Evolutionary conservation across 1,140 invertebrate species (phyloP).

Genomic region (Atta colombica): DNA sequence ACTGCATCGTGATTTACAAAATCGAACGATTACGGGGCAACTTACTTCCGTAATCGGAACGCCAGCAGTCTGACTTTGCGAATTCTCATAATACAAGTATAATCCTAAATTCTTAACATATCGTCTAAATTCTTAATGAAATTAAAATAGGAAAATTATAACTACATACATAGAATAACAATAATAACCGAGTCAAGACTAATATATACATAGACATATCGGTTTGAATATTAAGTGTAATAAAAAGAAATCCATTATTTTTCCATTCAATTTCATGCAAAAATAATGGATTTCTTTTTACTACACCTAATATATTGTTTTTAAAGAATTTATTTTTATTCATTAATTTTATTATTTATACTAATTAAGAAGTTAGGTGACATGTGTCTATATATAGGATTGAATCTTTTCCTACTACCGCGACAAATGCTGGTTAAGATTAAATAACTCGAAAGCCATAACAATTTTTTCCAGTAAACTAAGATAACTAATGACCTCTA

Average conservation of each 20-base stretch:
- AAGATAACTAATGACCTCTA: conserved; percentile 62
- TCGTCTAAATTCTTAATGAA: neutral
- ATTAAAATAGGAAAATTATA: neutral
- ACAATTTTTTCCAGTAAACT: conserved; percentile 65
- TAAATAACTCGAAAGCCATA: conserved; percentile 34
- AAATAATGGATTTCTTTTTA: too few species aligned
- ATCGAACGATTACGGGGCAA: neutral
- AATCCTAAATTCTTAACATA: neutral
- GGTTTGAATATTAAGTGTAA: too few species aligned
- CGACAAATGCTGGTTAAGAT: neutral
- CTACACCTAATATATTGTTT: neutral
- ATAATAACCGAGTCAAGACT: too few species aligned
- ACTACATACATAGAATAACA: neutral
- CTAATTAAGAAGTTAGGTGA: neutral
- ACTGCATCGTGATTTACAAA: conserved; percentile 50
- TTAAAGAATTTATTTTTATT: neutral
- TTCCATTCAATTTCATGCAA: too few species aligned
- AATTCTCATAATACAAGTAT: neutral
- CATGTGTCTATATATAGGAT: neutral
- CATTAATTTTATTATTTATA: neutral
- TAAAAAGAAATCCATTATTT: too few species aligned
- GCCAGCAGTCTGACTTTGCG: neutral
- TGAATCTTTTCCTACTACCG: conserved; percentile 1
- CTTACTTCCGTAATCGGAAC: conserved; percentile 4
- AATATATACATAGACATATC: neutral